Percentiles rank a stretch among this genome's conserved stretches.
phyloP scores from a whole-genome alignment of 1,140 invertebrate genomes.

The Aphaenogaster ashmeadi region DNA sequence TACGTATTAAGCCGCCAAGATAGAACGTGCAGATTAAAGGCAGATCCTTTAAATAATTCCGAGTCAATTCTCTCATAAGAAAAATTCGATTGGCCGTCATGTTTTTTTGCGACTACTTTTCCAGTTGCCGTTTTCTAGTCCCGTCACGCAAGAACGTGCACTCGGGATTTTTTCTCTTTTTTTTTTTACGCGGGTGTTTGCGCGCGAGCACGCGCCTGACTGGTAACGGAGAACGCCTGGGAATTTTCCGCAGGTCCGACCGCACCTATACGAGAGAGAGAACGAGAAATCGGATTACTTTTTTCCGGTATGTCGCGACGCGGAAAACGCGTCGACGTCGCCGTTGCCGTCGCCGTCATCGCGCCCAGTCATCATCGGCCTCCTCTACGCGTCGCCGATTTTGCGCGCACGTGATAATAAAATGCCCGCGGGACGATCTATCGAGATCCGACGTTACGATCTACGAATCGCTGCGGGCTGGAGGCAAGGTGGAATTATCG shows the following conservation, averaged over 20 bases:
- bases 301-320: slow-evolving; percentile 56
- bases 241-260: slow-evolving; percentile 78
- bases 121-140: slow-evolving; percentile 60
- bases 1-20: not conserved
- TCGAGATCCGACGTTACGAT: slow-evolving; percentile 76
- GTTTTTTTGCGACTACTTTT: slow-evolving; percentile 26
- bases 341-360: slow-evolving; percentile 35
- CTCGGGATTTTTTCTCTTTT: slow-evolving; percentile 62
- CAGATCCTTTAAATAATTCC: not conserved
- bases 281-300: slow-evolving; percentile 70
- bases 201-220: slow-evolving; percentile 47
- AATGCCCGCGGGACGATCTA: slow-evolving; percentile 78
- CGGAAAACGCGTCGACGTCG: slow-evolving; percentile 20
- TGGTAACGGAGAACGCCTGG: slow-evolving; percentile 74
- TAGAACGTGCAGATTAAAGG: not conserved
- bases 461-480: slow-evolving; percentile 66
- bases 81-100: not conserved
- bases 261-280: slow-evolving; percentile 62
- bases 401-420: slow-evolving; percentile 72
- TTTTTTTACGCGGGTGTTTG: slow-evolving; percentile 59
- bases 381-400: slow-evolving; percentile 19
- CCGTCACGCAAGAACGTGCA: slow-evolving; percentile 72
- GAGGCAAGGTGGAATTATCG: slow-evolving; percentile 82
- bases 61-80: not conserved
- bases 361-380: slow-evolving; percentile 19